Evolutionary conservation across 2,113 vertebrate species (phyloP).

Genomic region (Cyphomyrus plagiostoma): DNA sequence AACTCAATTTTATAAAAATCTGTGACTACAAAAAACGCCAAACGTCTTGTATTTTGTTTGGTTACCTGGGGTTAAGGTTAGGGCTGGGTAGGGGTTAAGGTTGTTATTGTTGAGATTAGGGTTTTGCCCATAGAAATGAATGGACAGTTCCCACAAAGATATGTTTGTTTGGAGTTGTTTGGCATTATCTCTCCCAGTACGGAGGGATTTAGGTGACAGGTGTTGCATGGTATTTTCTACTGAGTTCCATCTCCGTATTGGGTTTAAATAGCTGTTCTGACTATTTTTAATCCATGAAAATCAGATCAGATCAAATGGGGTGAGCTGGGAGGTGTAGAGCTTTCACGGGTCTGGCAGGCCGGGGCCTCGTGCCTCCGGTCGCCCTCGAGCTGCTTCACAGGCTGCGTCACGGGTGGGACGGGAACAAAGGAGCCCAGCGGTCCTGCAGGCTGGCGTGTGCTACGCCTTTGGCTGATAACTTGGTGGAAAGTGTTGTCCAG

Average conservation of each 20-base stretch:
- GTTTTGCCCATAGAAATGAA: not conserved
- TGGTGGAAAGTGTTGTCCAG: not conserved
- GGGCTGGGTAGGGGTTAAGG: not conserved
- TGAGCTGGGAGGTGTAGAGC: not conserved
- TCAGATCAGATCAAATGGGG: not conserved
- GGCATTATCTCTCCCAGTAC: not conserved
- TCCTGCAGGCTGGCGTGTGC: not conserved
- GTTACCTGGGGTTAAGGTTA: not conserved
- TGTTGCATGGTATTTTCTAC: not conserved
- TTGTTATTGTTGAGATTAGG: too few species aligned
- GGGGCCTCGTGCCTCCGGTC: not conserved
- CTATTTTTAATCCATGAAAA: not conserved
- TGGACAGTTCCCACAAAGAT: not conserved
- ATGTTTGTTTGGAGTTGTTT: not conserved
- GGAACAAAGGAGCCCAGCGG: not conserved
- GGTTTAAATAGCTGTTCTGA: conserved; percentile 6
- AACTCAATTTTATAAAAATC: not conserved
- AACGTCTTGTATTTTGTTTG: not conserved
- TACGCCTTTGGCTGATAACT: conserved; percentile 4
- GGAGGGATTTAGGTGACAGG: not conserved
- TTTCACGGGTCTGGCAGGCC: not conserved
- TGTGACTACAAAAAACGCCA: not conserved
- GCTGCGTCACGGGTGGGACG: not conserved
- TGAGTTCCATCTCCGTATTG: not conserved
- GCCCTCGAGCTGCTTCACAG: not conserved